phyloP scores from a whole-genome alignment of 2,888 invertebrate genomes.

The Synergus itoensis region DNA sequence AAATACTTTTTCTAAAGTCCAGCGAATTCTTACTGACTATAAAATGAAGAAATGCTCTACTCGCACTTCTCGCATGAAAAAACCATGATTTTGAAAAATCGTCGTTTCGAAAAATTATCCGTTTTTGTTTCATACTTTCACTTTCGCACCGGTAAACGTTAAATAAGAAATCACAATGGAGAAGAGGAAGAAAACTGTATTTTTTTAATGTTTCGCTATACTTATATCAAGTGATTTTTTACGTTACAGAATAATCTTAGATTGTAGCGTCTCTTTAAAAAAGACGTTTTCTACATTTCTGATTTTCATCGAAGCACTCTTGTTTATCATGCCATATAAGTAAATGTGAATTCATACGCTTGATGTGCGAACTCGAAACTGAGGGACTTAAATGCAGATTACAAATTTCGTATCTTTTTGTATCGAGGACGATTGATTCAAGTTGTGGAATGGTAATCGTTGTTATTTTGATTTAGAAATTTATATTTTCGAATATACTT shows the following conservation, averaged over 20 bases:
- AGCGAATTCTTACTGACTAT: not conserved
- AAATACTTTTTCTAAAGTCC: not conserved
- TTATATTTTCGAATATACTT: constrained; percentile 29
- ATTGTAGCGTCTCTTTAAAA: not conserved
- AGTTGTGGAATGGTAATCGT: constrained; percentile 38
- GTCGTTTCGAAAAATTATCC: not conserved
- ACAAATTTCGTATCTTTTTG: constrained; percentile 15
- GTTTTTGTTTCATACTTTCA: not conserved
- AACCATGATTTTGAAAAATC: not conserved
- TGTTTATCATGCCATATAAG: constrained; percentile 38
- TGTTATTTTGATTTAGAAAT: constrained; percentile 35
- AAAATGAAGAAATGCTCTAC: not conserved
- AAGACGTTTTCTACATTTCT: not conserved
- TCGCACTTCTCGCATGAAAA: not conserved
- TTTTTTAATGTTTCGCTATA: constrained; percentile 13
- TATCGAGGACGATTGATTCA: constrained; percentile 35
- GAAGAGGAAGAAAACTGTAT: not conserved
- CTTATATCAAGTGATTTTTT: not conserved
- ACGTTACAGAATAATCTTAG: not conserved
- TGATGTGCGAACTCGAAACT: constrained; percentile 9
- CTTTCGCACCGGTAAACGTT: constrained; percentile 9
- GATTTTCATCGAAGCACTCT: not conserved
- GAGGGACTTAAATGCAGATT: constrained; percentile 17
- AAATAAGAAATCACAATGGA: not conserved
- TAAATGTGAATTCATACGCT: constrained; percentile 17